These are phyloP conservation scores for Pogonomyrmex californicus DNA, from an alignment of 1,140 invertebrate species.

Conservation along the genomic window DNA sequence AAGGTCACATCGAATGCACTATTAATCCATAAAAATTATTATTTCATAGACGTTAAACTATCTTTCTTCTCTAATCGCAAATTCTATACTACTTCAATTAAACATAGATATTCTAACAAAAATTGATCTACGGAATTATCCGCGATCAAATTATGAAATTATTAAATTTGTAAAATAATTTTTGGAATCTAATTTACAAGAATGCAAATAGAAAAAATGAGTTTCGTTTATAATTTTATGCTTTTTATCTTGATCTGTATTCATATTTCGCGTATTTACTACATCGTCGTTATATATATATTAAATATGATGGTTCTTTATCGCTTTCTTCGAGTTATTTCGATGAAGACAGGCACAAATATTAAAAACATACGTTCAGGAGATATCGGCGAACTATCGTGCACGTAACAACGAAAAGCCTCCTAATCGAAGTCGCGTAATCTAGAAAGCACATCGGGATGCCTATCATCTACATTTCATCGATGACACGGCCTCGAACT, in stretches of 20 bases:
- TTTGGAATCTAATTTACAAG: background rate
- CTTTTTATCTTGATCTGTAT: background rate
- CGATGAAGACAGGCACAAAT: background rate
- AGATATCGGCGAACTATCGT: slow-evolving; percentile 44
- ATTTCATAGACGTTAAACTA: background rate
- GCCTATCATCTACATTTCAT: slow-evolving; percentile 64
- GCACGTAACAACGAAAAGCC: slow-evolving; percentile 41
- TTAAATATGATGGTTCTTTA: slow-evolving; percentile 2
- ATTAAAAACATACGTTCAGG: background rate
- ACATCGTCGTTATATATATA: background rate
- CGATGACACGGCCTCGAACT: slow-evolving; percentile 43
- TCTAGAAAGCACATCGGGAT: slow-evolving; percentile 37
- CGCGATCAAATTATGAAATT: background rate
- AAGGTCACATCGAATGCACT: slow-evolving; percentile 8
- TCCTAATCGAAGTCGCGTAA: slow-evolving; percentile 68
- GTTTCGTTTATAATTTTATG: background rate
- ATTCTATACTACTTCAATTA: background rate
- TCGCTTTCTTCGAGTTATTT: background rate
- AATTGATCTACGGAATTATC: slow-evolving; percentile 6
- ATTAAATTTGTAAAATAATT: background rate
- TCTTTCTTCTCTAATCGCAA: background rate
- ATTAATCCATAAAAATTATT: slow-evolving; percentile 16
- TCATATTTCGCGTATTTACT: background rate
- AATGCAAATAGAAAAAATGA: background rate
- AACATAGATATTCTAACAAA: background rate